Percentiles rank a stretch among this genome's conserved stretches.
These are phyloP conservation scores for Pachypeltis micranthus DNA, from an alignment of 1,140 invertebrate genomes.

Conservation along the genomic window DNA sequence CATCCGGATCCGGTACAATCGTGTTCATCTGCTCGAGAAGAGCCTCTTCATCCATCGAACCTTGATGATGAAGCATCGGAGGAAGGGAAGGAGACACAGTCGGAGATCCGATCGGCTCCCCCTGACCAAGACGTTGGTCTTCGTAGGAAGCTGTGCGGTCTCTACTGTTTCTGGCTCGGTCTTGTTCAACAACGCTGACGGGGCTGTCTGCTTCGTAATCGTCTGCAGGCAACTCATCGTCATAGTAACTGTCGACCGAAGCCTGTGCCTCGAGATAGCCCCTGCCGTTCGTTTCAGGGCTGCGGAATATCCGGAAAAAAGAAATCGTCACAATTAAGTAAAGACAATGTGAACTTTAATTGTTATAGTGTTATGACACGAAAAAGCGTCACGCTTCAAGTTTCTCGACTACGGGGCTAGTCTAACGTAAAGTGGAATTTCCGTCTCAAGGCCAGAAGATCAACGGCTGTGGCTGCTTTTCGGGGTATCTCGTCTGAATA, in stretches of 20 bases:
- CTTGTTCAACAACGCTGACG: slow-evolving; percentile 34
- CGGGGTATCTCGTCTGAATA: no score
- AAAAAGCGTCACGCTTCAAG: no score
- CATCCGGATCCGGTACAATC: slow-evolving; percentile 41
- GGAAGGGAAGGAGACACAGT: slow-evolving; percentile 18
- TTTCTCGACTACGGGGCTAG: no score
- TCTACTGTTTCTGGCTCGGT: slow-evolving; percentile 25
- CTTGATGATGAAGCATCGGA: slow-evolving; percentile 9
- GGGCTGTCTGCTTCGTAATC: slow-evolving; percentile 27
- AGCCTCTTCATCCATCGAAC: slow-evolving; percentile 14
- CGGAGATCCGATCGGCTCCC: slow-evolving; percentile 25
- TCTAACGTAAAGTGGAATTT: no score
- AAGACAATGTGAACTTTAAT: no score
- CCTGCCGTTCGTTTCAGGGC: slow-evolving; percentile 6
- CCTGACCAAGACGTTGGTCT: slow-evolving; percentile 14
- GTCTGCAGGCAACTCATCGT: slow-evolving; percentile 29
- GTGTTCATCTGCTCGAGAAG: slow-evolving; percentile 31
- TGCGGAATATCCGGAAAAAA: slow-evolving; percentile 18
- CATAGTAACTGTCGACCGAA: slow-evolving; percentile 37
- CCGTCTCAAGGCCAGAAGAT: no score
- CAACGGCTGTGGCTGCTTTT: no score
- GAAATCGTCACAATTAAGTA: slow-evolving; percentile 33
- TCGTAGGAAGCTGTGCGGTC: not conserved
- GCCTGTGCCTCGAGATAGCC: slow-evolving; percentile 26
- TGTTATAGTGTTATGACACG: no score